Conservation (phyloP, 1,140 invertebrate genomes). For the Brachionus sp. region DNA sequence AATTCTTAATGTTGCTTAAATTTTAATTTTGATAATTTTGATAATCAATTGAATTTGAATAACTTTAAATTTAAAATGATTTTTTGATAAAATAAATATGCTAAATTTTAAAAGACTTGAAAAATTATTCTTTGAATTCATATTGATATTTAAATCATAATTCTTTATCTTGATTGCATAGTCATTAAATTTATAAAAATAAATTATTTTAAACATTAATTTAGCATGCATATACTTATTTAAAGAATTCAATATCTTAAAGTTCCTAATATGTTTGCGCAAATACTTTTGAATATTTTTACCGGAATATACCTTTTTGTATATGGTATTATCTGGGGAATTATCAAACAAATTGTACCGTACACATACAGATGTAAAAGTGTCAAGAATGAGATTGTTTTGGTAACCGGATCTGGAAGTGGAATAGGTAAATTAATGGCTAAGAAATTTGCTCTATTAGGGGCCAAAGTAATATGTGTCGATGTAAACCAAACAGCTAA, state of each 20-base stretch:
- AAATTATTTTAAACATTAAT: neutral
- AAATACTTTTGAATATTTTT: neutral
- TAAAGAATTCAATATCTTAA: neutral
- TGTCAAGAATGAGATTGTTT: conserved; percentile 71
- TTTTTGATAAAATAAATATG: no score
- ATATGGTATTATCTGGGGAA: neutral
- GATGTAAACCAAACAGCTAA: conserved; percentile 70
- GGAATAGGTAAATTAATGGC: conserved; percentile 81
- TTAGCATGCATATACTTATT: neutral
- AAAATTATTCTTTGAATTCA: no score
- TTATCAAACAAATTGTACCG: neutral
- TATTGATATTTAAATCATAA: no score
- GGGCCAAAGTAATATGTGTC: conserved; percentile 79
- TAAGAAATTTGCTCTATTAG: conserved; percentile 71
- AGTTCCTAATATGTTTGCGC: neutral
- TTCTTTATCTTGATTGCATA: neutral
- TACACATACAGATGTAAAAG: conserved; percentile 51
- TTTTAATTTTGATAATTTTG: no score
- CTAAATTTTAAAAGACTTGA: no score
- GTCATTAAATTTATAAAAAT: neutral
- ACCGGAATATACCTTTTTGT: neutral
- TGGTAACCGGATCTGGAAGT: conserved; percentile 75
- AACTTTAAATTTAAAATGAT: no score
- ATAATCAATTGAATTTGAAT: no score
- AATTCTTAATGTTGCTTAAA: no score